Percentiles rank a stretch among this genome's conserved stretches.
These are phyloP conservation scores for Fopius arisanus DNA, from an alignment of 1,140 invertebrate species.

Conservation along the genomic window DNA sequence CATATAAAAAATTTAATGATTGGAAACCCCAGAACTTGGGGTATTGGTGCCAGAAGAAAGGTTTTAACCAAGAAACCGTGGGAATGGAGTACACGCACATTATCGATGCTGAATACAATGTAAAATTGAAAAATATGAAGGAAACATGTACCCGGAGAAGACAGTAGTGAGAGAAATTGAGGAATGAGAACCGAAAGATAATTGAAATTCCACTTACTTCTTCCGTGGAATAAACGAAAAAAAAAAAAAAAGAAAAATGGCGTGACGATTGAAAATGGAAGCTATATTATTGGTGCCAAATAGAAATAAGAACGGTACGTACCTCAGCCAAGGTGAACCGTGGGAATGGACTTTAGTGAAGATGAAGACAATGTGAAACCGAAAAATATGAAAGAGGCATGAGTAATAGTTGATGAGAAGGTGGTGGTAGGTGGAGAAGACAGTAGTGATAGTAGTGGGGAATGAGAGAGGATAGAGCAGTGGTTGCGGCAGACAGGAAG, in stretches of 20 bases:
- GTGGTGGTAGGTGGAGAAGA: slow-evolving; percentile 1
- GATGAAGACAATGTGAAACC: background rate
- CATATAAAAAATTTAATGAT: too few relatives aligned
- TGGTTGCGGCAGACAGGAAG: slow-evolving; percentile 61
- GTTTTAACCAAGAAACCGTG: slow-evolving; percentile 5
- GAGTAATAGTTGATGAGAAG: background rate
- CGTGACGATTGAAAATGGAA: too few relatives aligned
- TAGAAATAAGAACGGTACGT: too few relatives aligned
- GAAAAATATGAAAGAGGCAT: background rate
- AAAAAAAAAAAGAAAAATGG: too few relatives aligned
- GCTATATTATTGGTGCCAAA: too few relatives aligned
- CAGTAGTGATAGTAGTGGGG: background rate
- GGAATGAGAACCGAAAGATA: slow-evolving; percentile 13
- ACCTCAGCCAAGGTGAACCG: too few relatives aligned
- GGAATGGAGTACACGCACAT: background rate
- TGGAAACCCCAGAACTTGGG: too few relatives aligned
- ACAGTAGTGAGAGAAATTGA: background rate
- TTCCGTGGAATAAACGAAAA: too few relatives aligned
- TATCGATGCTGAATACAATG: background rate
- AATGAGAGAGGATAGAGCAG: slow-evolving; percentile 29
- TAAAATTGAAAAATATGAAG: background rate
- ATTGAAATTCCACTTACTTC: too few relatives aligned
- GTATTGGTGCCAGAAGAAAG: too few relatives aligned
- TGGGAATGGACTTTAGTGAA: background rate
- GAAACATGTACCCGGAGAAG: background rate